phyloP scores from a whole-genome alignment of 2,797 vertebrate species.

The Cossypha dichroa region DNA sequence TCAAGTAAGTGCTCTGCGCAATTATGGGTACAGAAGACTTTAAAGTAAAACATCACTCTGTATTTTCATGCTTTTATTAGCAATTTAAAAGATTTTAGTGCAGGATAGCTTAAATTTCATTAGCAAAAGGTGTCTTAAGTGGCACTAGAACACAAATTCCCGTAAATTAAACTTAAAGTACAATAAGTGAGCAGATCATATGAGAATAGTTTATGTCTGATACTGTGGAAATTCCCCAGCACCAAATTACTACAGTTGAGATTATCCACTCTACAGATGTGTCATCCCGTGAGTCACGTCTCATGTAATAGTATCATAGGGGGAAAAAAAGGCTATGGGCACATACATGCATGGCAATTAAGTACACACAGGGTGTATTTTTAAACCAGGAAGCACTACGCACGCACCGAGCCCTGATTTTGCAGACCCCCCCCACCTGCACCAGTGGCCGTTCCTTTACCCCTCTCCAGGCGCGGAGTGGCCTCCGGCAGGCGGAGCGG shows the following conservation, averaged over 20 bases:
- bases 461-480: background rate
- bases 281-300: slow-evolving; percentile 34
- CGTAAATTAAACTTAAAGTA: background rate
- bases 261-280: slow-evolving; percentile 24
- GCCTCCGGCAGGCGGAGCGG: background rate
- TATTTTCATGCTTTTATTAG: background rate
- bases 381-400: background rate
- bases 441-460: background rate
- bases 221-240: slow-evolving; percentile 17
- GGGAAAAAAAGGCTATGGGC: background rate
- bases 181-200: background rate
- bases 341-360: background rate
- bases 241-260: background rate
- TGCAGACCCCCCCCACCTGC: background rate
- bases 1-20: background rate
- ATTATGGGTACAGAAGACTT: background rate
- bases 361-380: background rate
- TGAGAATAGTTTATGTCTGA: background rate
- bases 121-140: background rate
- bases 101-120: background rate
- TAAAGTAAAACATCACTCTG: background rate
- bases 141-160: background rate
- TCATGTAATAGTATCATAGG: background rate
- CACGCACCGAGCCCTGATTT: background rate
- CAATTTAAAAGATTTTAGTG: background rate